Evolutionary conservation across 2,797 vertebrate species (phyloP).

Genomic region (Arctocebus calabarensis): DNA sequence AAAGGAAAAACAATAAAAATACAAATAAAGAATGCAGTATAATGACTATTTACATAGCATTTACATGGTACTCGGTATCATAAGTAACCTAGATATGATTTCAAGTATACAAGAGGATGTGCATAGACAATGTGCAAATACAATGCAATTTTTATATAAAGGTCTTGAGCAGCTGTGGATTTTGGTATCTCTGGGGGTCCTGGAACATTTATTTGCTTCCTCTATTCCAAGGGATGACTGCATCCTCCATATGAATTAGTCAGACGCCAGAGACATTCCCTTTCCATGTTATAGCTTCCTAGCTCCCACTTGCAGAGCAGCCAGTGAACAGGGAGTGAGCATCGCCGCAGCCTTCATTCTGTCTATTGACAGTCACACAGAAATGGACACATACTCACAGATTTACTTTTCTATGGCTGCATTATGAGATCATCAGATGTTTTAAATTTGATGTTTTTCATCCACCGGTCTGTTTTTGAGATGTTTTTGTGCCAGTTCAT

Average conservation of each 20-base stretch:
- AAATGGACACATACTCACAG: neutral
- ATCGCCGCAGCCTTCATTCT: neutral
- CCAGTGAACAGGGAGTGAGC: too few relatives aligned
- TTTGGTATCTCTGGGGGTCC: neutral
- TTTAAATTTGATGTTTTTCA: neutral
- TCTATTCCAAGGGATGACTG: neutral
- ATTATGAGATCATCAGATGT: neutral
- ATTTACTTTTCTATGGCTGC: neutral
- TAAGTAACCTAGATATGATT: neutral
- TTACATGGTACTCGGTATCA: neutral
- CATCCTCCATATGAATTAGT: neutral
- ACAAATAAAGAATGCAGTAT: neutral
- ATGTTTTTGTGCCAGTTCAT: neutral
- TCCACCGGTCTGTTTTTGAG: neutral
- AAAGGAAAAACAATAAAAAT: neutral
- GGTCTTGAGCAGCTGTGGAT: neutral
- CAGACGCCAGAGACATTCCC: accelerated
- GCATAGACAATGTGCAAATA: neutral
- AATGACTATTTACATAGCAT: neutral
- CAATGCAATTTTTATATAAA: neutral
- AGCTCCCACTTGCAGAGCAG: neutral
- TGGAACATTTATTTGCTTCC: neutral
- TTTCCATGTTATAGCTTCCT: accelerated
- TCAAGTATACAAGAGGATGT: neutral
- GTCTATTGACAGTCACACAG: neutral